Evolutionary conservation across 2,888 invertebrate genomes (phyloP), one percentile per base, ranked within the genome.

Genomic region (Chrysodeixis includens): DNA sequence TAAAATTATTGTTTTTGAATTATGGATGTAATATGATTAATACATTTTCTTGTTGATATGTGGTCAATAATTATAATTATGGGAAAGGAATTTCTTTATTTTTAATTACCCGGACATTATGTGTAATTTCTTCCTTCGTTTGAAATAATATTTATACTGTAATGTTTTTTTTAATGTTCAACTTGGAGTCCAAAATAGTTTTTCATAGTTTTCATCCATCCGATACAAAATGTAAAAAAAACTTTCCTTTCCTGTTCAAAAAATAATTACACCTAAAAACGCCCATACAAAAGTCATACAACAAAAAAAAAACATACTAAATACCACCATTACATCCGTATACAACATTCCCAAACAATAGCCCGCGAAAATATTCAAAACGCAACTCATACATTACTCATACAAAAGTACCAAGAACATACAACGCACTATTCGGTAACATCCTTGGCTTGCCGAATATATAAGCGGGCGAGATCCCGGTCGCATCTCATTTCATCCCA

Each of bases 401-500:
- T 35, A 35, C 30, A 30, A 30, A 86, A 89, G 83, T 85, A 89
- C 84, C 90, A 93, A 92, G 71, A 86, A 69, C 16, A 40, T 20
- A 70, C 58, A 44, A 35, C 82, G 69, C 52, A 56, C 58, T 68
- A 65, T 78, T 79, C 78, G 60, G 76, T 75, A 75, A 70, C 60
- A 66, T 77, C 72, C 80, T 80, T 78, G n/a, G 66, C 66, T 44
- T 57, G 70, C 83, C 73, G 71, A 80, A 90, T 91, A 91, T 91
- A 91, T 86, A 87, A 86, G 83, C 85, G 75, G 66, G 56, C 30
- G 54, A 60, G 77, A 83, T 88, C 90, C 91, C 85, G 82, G 65
- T 22, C 77, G 70, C 79, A 73, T 83, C 87, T 89, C 91, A 94
- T 88, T 94, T 88, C 69, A 86, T 87, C 91, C 90, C 86, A 88